Percentiles rank a stretch among this genome's conserved stretches.
Evolutionary conservation across 2,113 vertebrate species (phyloP).

Genomic region (Lynx canadensis): DNA sequence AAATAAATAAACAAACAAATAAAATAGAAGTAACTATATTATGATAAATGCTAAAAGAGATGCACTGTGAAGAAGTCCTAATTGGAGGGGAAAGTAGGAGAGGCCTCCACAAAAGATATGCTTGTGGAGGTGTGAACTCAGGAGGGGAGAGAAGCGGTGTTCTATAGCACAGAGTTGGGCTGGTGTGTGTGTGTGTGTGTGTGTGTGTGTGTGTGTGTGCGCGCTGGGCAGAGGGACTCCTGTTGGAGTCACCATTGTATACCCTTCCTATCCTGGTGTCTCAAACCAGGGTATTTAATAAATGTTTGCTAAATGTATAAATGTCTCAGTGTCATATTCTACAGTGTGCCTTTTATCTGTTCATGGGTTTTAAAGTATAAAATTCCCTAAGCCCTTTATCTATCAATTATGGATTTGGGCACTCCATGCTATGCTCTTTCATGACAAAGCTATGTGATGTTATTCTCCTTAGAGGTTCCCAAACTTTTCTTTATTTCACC

Average conservation of each 20-base stretch:
- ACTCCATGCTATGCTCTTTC: not conserved
- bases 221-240: not conserved
- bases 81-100: not conserved
- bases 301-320: not conserved
- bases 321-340: not conserved
- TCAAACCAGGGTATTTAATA: not conserved
- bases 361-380: not conserved
- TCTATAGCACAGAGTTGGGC: not conserved
- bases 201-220: not conserved
- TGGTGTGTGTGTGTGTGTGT: not conserved
- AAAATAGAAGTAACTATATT: not conserved
- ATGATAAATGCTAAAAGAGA: not conserved
- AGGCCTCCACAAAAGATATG: not conserved
- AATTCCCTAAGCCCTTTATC: not conserved
- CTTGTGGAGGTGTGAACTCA: not conserved
- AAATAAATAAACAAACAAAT: not conserved
- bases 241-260: not conserved
- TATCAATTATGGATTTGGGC: not conserved
- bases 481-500: not conserved
- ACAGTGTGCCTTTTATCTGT: not conserved
- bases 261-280: not conserved
- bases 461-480: not conserved
- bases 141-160: not conserved
- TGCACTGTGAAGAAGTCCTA: not conserved
- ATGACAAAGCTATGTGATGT: not conserved